Evolutionary conservation across 2,888 invertebrate species (phyloP).

Genomic region (Amphipoea lucens): DNA sequence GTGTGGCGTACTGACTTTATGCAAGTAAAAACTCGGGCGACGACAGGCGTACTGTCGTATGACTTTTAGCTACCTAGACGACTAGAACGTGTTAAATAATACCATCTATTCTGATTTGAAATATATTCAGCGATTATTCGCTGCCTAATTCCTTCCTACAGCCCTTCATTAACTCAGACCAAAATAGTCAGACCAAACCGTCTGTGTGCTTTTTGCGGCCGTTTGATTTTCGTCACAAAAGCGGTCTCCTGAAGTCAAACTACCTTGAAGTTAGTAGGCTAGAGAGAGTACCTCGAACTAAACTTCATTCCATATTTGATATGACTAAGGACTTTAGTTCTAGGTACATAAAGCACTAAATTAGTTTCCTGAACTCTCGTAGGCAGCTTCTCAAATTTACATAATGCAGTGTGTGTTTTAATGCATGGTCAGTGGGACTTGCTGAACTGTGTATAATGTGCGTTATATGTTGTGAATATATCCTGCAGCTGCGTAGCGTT

Average conservation of each 20-base stretch:
- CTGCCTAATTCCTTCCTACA: background rate
- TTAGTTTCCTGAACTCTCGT: constrained; percentile 41
- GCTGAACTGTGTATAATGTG: constrained; percentile 6
- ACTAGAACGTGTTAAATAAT: background rate
- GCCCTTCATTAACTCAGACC: constrained; percentile 15
- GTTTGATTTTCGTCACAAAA: constrained; percentile 22
- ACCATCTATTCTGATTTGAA: background rate
- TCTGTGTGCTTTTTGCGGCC: constrained; percentile 16
- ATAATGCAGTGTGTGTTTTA: constrained; percentile 45
- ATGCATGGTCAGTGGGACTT: constrained; percentile 26
- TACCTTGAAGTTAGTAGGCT: constrained; percentile 17
- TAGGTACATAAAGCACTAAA: constrained; percentile 30
- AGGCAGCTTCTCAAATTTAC: constrained; percentile 28
- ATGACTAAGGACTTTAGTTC: constrained; percentile 46
- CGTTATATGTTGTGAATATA: background rate
- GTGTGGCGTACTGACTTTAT: too few species aligned
- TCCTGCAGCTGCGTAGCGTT: background rate
- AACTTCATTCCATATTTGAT: constrained; percentile 45
- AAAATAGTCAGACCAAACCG: background rate
- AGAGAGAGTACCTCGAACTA: constrained; percentile 3
- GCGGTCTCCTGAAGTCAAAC: constrained; percentile 9
- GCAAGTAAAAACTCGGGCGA: too few species aligned
- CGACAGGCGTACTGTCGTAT: too few species aligned
- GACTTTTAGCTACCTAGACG: too few species aligned
- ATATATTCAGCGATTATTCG: background rate